phyloP scores from a whole-genome alignment of 2,888 invertebrate species.

The Cataglyphis altisquamis region DNA sequence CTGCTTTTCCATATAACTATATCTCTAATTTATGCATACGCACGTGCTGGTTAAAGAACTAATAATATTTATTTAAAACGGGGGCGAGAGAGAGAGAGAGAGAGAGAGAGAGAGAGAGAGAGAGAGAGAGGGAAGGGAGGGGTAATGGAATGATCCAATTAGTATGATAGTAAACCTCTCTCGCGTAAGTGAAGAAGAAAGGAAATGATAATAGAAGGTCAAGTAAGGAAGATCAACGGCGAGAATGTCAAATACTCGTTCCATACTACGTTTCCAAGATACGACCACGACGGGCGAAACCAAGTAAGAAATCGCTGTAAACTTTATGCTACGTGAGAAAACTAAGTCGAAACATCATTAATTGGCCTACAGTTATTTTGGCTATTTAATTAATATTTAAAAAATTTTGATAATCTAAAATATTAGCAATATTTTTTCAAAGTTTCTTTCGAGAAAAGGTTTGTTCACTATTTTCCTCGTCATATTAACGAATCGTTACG shows the following conservation, averaged over 20 bases:
- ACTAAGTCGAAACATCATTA: constrained; percentile 74
- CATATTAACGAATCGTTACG: constrained; percentile 22
- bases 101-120: too few species aligned
- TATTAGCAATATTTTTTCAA: background rate
- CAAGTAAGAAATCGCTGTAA: constrained; percentile 61
- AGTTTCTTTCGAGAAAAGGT: background rate
- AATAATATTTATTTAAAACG: constrained; percentile 54
- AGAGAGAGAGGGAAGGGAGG: too few species aligned
- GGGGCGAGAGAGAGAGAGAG: too few species aligned
- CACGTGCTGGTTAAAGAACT: background rate
- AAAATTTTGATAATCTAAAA: background rate
- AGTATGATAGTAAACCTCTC: constrained; percentile 40
- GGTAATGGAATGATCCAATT: constrained; percentile 63
- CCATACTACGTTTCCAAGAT: constrained; percentile 38
- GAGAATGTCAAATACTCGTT: constrained; percentile 54
- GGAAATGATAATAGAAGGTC: background rate
- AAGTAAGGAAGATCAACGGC: constrained; percentile 48
- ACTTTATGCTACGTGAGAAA: constrained; percentile 63
- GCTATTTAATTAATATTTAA: background rate
- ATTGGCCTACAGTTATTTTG: constrained; percentile 60
- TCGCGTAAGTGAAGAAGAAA: background rate
- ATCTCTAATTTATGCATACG: constrained; percentile 57
- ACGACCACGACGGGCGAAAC: constrained; percentile 51
- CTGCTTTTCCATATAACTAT: constrained; percentile 1
- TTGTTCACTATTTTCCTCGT: constrained; percentile 14